Percentiles rank a stretch among this genome's conserved stretches.
Evolutionary conservation across 2,888 invertebrate genomes (phyloP).

Genomic region (Nomada flava): DNA sequence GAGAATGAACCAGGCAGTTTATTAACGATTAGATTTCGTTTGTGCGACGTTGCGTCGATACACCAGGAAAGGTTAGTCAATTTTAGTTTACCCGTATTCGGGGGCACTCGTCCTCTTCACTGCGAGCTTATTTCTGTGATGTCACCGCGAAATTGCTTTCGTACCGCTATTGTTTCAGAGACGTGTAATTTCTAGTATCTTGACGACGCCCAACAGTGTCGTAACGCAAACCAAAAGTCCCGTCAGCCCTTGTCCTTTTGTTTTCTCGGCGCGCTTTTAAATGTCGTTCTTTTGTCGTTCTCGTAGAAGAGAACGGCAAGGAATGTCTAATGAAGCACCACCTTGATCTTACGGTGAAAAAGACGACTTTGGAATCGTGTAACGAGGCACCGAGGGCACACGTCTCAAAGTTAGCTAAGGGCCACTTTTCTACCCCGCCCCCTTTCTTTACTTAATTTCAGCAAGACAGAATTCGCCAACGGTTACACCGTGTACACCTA

Average conservation of each 20-base stretch:
- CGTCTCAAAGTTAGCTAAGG: constrained; percentile 47
- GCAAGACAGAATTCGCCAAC: constrained; percentile 14
- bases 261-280: constrained; percentile 59
- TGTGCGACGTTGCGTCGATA: too few relatives aligned
- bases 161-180: constrained; percentile 53
- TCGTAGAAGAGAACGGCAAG: constrained; percentile 10
- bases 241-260: constrained; percentile 50
- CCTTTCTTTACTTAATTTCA: background rate
- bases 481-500: background rate
- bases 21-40: too few relatives aligned
- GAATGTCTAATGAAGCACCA: constrained; percentile 63
- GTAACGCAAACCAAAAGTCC: constrained; percentile 56
- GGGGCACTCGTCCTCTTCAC: background rate
- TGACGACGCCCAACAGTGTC: constrained; percentile 52
- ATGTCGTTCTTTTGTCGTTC: constrained; percentile 51
- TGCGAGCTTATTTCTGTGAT: constrained; percentile 43
- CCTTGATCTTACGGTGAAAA: constrained; percentile 55
- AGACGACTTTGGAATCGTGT: constrained; percentile 24
- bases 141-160: constrained; percentile 55
- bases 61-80: background rate
- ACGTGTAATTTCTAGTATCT: constrained; percentile 60
- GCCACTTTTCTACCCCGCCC: background rate
- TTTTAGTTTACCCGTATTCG: constrained; percentile 5
- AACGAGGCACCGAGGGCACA: constrained; percentile 43
- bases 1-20: too few relatives aligned